Conservation (phyloP, 2,113 vertebrate genomes). For the Engraulis encrasicolus region DNA sequence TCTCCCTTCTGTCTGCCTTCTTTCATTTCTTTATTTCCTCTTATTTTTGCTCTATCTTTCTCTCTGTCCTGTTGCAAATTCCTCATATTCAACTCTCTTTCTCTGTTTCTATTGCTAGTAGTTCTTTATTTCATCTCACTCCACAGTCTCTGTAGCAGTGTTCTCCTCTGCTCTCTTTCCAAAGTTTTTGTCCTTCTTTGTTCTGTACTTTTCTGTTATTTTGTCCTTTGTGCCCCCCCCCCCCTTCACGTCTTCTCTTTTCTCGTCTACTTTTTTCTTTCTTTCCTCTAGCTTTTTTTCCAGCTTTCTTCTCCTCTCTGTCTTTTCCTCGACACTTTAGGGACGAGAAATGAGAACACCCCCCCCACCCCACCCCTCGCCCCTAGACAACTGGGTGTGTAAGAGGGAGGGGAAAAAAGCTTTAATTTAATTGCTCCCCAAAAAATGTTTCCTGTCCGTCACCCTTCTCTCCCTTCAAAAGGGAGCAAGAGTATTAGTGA, state of each 20-base stretch:
- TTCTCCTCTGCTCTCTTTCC: no score
- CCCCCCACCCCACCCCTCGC: no score
- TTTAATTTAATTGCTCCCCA: slow-evolving; percentile 93
- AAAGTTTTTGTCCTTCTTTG: no score
- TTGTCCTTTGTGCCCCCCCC: no score
- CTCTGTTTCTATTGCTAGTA: background rate
- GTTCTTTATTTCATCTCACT: no score
- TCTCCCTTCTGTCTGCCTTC: background rate
- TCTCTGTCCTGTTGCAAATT: slow-evolving; percentile 41
- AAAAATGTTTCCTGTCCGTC: slow-evolving; percentile 82
- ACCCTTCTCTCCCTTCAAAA: slow-evolving; percentile 81
- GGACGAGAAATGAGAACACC: background rate
- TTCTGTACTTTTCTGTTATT: no score
- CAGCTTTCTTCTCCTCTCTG: background rate
- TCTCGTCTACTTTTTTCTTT: background rate
- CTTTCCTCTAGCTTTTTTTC: slow-evolving; percentile 20
- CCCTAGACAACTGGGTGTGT: slow-evolving; percentile 66
- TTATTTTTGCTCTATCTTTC: slow-evolving; percentile 27
- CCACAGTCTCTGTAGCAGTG: no score
- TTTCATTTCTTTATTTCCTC: slow-evolving; percentile 10
- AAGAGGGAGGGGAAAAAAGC: slow-evolving; percentile 73
- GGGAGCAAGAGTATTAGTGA: slow-evolving; percentile 75
- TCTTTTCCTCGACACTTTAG: background rate
- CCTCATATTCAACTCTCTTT: background rate
- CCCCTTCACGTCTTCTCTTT: no score